Evolutionary conservation across 2,797 vertebrate species (phyloP), one percentile per base, ranked within the genome.

Genomic region (Agapornis canus): DNA sequence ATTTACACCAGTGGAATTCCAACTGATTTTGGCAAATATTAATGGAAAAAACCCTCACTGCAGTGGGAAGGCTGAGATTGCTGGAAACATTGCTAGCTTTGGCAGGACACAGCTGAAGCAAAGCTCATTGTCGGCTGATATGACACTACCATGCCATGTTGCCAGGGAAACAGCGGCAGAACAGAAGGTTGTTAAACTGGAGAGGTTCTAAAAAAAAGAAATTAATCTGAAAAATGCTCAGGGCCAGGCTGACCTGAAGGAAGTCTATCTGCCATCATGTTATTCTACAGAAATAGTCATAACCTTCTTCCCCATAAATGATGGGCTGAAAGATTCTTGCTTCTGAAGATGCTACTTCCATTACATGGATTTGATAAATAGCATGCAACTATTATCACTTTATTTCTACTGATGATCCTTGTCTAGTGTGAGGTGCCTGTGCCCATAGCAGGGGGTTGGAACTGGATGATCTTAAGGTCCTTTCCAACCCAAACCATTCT

Each of bases 31-130:
- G 82, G 72, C 16, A 68, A 66, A 75, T 51, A 37, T 13, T 19
- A 82, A 65, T 52, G 52, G 73, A 35, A 93, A 76, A 29, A 48
- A 92, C 22, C 22, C 37, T 37, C 43, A 69, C 27, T 69, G 73
- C 82, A 73, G 70, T 26, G 71, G 64, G 82, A 81, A 80, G 32
- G 35, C 77, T 70, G 29, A 47, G 66, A 57, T 18, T 88, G 86
- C 82, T 77, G 48, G 81, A 66, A 88, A 70, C 65, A 2, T 71
- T 43, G 75, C 64, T 56, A 56, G 89, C 64, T 63, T 66, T 63
- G 92, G 89, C 90, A 92, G 87, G 92, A 89, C 40, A 21, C 4
- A 4, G 68, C 86, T 73, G 81, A 63, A 72, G 81, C 82, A 77
- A 42, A 86, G 56, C 37, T 91, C 37, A 2, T 1, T 47, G 72